These are phyloP conservation scores for Phoebastria nigripes DNA, from an alignment of 2,797 vertebrate species.

Conservation along the genomic window DNA sequence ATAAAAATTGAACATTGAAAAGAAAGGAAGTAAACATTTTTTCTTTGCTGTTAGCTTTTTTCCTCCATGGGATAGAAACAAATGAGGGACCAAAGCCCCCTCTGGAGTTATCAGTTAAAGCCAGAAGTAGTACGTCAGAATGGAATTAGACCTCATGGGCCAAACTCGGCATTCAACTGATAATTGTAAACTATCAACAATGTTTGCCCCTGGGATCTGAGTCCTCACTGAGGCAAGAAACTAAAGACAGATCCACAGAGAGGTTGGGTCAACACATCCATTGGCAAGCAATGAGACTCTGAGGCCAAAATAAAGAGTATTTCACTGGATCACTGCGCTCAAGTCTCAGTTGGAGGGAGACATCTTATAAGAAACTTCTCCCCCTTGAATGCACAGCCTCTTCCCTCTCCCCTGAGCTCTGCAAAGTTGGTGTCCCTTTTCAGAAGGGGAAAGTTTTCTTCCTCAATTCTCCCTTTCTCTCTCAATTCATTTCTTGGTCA, in stretches of 20 bases:
- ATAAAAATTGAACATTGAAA: background rate
- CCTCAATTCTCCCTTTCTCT: background rate
- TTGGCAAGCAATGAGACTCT: background rate
- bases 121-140: background rate
- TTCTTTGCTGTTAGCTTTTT: background rate
- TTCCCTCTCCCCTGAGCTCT: background rate
- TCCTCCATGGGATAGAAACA: background rate
- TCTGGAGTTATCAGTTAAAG: background rate
- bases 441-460: background rate
- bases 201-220: fast-evolving
- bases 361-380: background rate
- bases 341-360: background rate
- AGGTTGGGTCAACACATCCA: background rate
- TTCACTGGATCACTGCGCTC: background rate
- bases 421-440: background rate
- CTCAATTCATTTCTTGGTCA: background rate
- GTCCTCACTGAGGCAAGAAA: background rate
- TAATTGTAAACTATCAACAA: background rate
- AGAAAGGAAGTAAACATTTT: background rate
- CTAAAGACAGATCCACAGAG: background rate
- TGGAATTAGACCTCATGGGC: background rate
- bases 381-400: background rate
- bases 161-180: background rate
- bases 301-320: background rate
- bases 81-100: background rate